Conservation (phyloP, 2,888 invertebrate genomes). For the Epiblema foenella region DNA sequence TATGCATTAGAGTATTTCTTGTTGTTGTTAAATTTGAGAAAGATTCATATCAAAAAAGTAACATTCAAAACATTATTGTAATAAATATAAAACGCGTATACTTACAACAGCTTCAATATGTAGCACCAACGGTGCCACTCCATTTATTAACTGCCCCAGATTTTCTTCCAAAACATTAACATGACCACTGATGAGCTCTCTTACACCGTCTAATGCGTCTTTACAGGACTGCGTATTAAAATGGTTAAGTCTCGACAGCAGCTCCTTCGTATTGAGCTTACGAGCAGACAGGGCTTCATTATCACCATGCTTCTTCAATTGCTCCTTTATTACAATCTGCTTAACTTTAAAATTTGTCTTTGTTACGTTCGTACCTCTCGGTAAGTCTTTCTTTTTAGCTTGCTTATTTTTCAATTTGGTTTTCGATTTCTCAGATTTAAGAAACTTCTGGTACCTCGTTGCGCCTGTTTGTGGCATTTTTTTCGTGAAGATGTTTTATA, state of each 20-base stretch:
- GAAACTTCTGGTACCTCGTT: slow-evolving; percentile 88
- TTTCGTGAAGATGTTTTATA: slow-evolving; percentile 32
- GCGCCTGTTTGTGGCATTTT: slow-evolving; percentile 80
- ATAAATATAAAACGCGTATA: slow-evolving; percentile 44
- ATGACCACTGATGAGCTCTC: slow-evolving; percentile 76
- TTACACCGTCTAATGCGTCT: slow-evolving; percentile 87
- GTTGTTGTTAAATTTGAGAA: too few relatives aligned
- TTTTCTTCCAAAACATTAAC: slow-evolving; percentile 80
- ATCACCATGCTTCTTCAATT: slow-evolving; percentile 84
- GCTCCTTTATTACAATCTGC: slow-evolving; percentile 93
- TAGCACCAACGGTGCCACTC: slow-evolving; percentile 87
- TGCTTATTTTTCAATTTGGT: slow-evolving; percentile 92
- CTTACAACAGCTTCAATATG: slow-evolving; percentile 88
- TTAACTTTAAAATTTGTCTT: slow-evolving; percentile 95
- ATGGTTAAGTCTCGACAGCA: slow-evolving; percentile 89
- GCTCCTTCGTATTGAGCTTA: slow-evolving; percentile 89
- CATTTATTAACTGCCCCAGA: slow-evolving; percentile 88
- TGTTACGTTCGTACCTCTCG: slow-evolving; percentile 95
- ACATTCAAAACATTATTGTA: background rate
- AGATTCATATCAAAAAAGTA: too few relatives aligned
- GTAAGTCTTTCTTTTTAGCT: slow-evolving; percentile 87
- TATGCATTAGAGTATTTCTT: too few relatives aligned
- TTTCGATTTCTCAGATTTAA: slow-evolving; percentile 94
- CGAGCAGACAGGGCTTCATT: slow-evolving; percentile 86
- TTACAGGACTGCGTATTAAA: slow-evolving; percentile 88